Conservation (phyloP, 2,888 invertebrate species). For the Fabriciana adippe region DNA sequence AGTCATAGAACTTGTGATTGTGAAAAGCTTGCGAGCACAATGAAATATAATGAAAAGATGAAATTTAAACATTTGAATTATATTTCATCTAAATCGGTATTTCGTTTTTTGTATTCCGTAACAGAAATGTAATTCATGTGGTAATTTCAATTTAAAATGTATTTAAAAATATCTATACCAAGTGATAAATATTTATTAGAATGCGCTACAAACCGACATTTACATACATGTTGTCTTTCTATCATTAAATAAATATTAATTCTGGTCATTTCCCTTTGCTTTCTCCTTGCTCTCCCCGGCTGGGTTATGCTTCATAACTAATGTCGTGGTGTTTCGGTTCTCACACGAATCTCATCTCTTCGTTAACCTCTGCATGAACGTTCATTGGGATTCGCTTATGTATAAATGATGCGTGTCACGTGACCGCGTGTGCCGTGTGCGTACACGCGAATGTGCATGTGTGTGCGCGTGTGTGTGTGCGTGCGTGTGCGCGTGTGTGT, state of each 20-base stretch:
- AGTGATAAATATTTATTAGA: background rate
- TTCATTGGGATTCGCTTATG: constrained; percentile 55
- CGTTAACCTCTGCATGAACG: constrained; percentile 64
- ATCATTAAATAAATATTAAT: constrained; percentile 12
- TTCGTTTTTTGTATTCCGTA: background rate
- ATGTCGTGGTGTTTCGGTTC: constrained; percentile 69
- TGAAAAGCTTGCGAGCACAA: constrained; percentile 22
- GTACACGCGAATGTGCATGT: constrained; percentile 36
- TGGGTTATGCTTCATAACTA: constrained; percentile 73
- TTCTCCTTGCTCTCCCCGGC: constrained; percentile 57
- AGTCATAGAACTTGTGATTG: constrained; percentile 5
- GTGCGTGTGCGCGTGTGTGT: constrained; percentile 39
- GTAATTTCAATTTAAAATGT: background rate
- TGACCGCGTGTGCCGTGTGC: constrained; percentile 36
- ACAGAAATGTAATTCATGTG: no score
- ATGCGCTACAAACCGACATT: background rate
- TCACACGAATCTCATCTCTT: constrained; percentile 56
- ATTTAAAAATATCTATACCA: background rate
- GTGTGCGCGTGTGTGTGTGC: constrained; percentile 39
- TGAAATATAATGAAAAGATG: constrained; percentile 20
- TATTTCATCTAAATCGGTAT: constrained; percentile 4
- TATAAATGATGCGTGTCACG: constrained; percentile 45
- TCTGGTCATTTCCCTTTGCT: constrained; percentile 47
- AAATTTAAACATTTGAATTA: constrained; percentile 7
- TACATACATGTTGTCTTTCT: constrained; percentile 1